These are phyloP conservation scores for Nyctibius grandis DNA, from an alignment of 2,797 vertebrate species.

Conservation along the genomic window DNA sequence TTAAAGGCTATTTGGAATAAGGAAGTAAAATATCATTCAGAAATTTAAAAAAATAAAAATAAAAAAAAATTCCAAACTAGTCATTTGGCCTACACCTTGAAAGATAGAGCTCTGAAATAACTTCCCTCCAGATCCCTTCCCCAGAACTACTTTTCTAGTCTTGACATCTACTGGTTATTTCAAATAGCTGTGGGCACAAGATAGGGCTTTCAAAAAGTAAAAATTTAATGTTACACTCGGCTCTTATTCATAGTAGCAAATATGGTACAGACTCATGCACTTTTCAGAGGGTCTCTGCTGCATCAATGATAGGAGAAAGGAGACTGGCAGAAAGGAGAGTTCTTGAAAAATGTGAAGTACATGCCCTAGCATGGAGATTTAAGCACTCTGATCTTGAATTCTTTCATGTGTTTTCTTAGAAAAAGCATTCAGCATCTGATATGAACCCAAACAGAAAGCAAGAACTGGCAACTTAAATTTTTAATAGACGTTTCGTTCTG, in stretches of 20 bases:
- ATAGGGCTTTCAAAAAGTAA: background rate
- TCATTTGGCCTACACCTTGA: background rate
- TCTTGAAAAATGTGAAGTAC: background rate
- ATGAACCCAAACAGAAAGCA: background rate
- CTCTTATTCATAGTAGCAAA: background rate
- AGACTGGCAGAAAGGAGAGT: no score
- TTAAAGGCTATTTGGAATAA: background rate
- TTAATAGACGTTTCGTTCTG: background rate
- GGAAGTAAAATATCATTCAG: background rate
- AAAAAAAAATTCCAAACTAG: background rate
- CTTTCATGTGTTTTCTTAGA: background rate
- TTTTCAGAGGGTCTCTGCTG: background rate
- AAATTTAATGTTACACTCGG: background rate
- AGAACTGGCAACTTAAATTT: background rate
- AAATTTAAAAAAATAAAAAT: background rate
- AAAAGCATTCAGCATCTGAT: background rate
- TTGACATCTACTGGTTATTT: background rate
- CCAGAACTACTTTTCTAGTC: background rate
- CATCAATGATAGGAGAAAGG: rapidly evolving
- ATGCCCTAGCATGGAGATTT: background rate
- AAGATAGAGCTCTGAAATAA: background rate
- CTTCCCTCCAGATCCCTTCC: background rate
- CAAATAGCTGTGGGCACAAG: background rate
- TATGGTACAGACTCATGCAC: background rate
- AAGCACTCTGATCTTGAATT: background rate